Base-by-base conservation (phyloP, 1,140 invertebrate genomes). In the Drosophila setifemur region DNA sequence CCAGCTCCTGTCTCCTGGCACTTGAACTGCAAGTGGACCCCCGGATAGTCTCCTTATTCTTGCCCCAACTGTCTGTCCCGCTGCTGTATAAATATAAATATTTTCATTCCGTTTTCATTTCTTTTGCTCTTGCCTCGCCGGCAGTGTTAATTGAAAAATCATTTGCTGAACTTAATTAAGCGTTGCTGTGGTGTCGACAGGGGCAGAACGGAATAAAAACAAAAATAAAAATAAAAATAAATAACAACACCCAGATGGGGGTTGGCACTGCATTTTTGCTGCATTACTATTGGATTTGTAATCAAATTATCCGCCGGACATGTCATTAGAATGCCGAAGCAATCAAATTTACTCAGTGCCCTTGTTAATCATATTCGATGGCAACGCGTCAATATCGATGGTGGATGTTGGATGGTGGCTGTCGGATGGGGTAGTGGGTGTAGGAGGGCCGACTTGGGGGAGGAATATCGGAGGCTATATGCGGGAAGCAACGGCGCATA, bases 131-230 rank as follows among this genome's bases (percentile, higher is more conserved):
- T n/a, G n/a, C n/a, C 37, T 9, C 35, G 2, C 28, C 23, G 28
- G 2, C 29, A 21, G 43, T 54, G 54, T 64, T 81, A 81, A 81
- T 81, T 81, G 76, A 82, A 82, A 81, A 75, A 82, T 81, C 53
- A 82, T 82, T 76, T 71, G 58, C 40, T 28, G 40, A 47, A 50
- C 53, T 75, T 39, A 78, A 79, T 78, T 74, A 78, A 57, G 47
- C 48, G 19, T 9, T 12, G 55, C n/a, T n/a, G n/a, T n/a, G n/a
- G n/a, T n/a, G n/a, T n/a, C n/a, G n/a, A n/a, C n/a, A n/a, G n/a
- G n/a, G n/a, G n/a, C n/a, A n/a, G n/a, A n/a, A n/a, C n/a, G n/a
- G n/a, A n/a, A n/a, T n/a, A n/a, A n/a, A n/a, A n/a, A n/a, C n/a
- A n/a, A n/a, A n/a, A n/a, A n/a, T n/a, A n/a, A n/a, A n/a, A n/a